Base-by-base conservation (phyloP, 2,888 invertebrate genomes). In the Microctonus aethiopoides region DNA sequence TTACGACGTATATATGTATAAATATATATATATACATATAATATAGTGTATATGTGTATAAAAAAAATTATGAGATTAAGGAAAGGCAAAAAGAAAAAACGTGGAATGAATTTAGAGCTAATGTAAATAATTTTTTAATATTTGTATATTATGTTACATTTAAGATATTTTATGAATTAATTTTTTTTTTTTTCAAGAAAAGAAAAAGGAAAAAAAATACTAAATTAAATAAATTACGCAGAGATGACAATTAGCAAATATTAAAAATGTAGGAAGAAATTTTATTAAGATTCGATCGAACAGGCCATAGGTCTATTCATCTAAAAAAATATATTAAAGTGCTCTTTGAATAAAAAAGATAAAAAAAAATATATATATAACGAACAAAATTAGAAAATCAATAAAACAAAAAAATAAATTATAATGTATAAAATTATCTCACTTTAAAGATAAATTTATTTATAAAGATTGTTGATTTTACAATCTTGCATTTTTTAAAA, bases 61-160 rank as follows among this genome's bases (percentile, higher is more conserved):
- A 16, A 46, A n/a, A 20, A 6, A 20, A n/a, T 16, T 4, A 56
- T 51, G 29, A 65, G 26, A 10, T 46, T 41, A 64, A 56, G 67
- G 65, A 63, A 39, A 52, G 13, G 39, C 54, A 41, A 34, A 51
- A 68, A 65, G 29, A 57, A 59, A 68, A 63, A 20, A 46, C 26
- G 62, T 46, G 16, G 11, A 62, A 59, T 59, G 24, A 39, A 9
- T 34, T 32, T 39, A 65, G 39, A 65, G 64, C 54, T 29, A 56
- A 67, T 75, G 73, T 75, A 73, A 61, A 75, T 73, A 75, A 36
- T 64, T 54, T 41, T 68, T 62, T 10, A 70, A 73, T 75, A 73
- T 46, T 73, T 73, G 75, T 75, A 75, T 73, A 73, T 75, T 69
- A 75, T 62, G 72, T 75, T 73, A 71, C 73, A 41, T 69, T 73